These are phyloP conservation scores for Huso huso DNA, from an alignment of 2,797 vertebrate species.

Conservation along the genomic window DNA sequence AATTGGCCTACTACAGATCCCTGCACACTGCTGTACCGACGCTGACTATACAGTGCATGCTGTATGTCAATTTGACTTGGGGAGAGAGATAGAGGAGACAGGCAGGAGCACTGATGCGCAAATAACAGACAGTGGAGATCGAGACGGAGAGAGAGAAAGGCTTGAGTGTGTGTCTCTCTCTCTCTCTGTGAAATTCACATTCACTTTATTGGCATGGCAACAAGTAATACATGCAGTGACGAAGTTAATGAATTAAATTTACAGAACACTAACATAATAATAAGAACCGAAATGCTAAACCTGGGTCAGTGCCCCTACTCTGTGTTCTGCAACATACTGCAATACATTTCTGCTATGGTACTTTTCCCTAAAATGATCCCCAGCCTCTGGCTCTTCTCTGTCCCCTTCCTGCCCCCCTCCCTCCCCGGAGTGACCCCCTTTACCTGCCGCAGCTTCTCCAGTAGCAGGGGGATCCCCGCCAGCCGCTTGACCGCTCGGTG, in stretches of 20 bases:
- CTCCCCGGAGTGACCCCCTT: background rate
- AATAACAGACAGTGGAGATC: conserved; percentile 14
- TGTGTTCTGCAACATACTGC: too few species aligned
- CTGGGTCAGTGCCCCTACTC: background rate
- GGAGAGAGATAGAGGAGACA: background rate
- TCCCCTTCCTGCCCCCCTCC: too few species aligned
- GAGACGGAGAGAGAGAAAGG: conserved; percentile 21
- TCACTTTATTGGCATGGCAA: background rate
- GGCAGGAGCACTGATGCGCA: background rate
- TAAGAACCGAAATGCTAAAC: conserved; percentile 3
- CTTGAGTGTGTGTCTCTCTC: conserved; percentile 8
- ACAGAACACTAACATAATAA: too few species aligned
- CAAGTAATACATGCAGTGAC: too few species aligned
- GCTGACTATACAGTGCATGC: too few species aligned
- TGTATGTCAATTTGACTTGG: background rate
- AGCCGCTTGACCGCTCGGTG: conserved; percentile 87
- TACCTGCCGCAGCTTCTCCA: conserved; percentile 91
- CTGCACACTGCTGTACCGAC: too few species aligned
- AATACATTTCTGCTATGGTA: background rate
- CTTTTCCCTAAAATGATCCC: background rate
- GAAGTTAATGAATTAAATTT: too few species aligned
- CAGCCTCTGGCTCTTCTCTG: too few species aligned
- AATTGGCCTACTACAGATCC: too few species aligned
- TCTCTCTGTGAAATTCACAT: background rate
- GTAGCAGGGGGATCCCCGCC: conserved; percentile 83